Evolutionary conservation across 2,888 invertebrate genomes (phyloP).

Genomic region (Cataglyphis rosenhaueri): DNA sequence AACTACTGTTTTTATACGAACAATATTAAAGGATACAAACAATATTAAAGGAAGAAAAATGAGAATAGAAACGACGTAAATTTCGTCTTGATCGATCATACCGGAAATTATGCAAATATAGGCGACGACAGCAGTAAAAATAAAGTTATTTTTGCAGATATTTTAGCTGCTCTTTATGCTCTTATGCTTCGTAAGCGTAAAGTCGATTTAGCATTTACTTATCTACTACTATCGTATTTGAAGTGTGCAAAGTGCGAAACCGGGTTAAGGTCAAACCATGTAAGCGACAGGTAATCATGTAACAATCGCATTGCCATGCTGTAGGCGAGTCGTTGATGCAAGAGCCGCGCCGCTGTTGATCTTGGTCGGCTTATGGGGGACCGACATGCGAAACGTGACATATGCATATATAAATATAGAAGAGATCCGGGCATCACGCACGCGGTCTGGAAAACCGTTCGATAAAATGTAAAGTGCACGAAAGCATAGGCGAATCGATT

Average conservation of each 20-base stretch:
- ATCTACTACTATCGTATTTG: conserved; percentile 38
- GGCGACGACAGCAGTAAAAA: neutral
- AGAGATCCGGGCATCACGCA: conserved; percentile 34
- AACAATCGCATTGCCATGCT: conserved; percentile 65
- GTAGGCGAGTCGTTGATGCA: conserved; percentile 55
- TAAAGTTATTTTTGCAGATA: neutral
- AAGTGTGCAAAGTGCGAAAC: conserved; percentile 68
- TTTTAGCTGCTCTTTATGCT: conserved; percentile 18
- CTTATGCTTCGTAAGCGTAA: conserved; percentile 16
- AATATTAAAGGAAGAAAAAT: neutral
- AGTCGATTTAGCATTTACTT: conserved; percentile 50
- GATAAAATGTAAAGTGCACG: conserved; percentile 57
- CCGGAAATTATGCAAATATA: neutral
- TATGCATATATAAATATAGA: conserved; percentile 58
- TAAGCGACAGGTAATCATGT: conserved; percentile 70
- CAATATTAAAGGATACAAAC: neutral
- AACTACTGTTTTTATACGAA: neutral
- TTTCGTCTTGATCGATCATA: neutral
- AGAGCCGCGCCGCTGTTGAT: conserved; percentile 28
- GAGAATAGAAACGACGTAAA: neutral
- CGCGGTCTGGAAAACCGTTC: conserved; percentile 22
- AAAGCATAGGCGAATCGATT: conserved; percentile 59
- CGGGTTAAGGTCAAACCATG: conserved; percentile 77
- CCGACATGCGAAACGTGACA: conserved; percentile 23
- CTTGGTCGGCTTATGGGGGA: conserved; percentile 40